Base-by-base conservation (phyloP, 2,113 vertebrate genomes). In the Clarias macrocephalus region DNA sequence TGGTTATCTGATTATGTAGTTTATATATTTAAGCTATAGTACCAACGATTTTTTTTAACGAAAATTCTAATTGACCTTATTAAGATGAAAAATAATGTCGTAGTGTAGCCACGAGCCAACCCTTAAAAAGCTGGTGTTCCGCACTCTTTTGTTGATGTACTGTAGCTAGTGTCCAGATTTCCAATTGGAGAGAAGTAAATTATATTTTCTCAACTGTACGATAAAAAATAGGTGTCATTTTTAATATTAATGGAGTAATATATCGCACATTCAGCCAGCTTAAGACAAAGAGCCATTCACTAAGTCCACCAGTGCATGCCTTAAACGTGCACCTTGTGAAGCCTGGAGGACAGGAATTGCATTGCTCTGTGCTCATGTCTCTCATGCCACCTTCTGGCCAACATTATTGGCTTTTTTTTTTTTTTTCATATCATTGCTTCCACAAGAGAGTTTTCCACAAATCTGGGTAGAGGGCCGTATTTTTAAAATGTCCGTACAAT, bases 371-470 rank as follows among this genome's bases (percentile, higher is more conserved):
- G 6, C 42, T 21, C 16, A 18, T 86, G 86, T 88, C 87, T 89
- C 77, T 89, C 25, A 82, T 81, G 88, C 87, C 91, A 90, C 82
- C 91, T 91, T 86, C 73, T 88, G 90, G 86, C 70, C 52, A 84
- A 75, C 59, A 81, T 23, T 21, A 83, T 25, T 77, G 25, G 68
- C 7, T n/a, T 54, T 59, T 23, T 16, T 37, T 48, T 48, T 37
- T 37, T 37, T 42, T 42, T 42, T 42, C 6, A 42, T 80, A 1
- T 62, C 54, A 7, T 42, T n/a, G 37, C 62, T 65, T 25, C 25
- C 48, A 52, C 52, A 56, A 23, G 6, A 33, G 3, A 86, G 37
- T 25, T 84, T 59, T 73, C 12, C 68, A 73, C n/a, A 72, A 72
- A 77, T 19, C n/a, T 30, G 11, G 37, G 37, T 33, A 33, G 8